Base-by-base conservation (phyloP, 1,140 invertebrate species). In the Colletes gigas region DNA sequence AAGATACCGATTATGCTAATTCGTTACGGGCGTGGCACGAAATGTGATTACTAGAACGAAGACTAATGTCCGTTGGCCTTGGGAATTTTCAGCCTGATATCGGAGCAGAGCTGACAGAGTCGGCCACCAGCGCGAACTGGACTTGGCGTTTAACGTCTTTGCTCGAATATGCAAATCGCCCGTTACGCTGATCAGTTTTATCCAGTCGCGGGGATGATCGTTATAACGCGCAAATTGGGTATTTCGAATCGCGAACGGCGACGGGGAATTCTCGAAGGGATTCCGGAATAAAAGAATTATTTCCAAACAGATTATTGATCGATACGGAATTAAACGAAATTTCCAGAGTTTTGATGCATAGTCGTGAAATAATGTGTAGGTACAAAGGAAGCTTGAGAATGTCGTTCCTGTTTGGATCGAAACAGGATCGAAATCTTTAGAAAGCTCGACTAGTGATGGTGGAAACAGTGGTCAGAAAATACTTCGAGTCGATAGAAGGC, bases 1-100 rank as follows among this genome's bases (percentile, higher is more conserved):
- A 67, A 21, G 65, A 67, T 50, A 67, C 65, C 44, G 44, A 67
- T 67, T 67, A 67, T 67, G 65, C 65, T 67, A 67, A 67, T 67
- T 21, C 65, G 65, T 19, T 12, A 67, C 65, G n/a, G 65, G 65
- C 65, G 65, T 67, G 44, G 65, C 65, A 19, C 9, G 65, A 67
- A 67, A 21, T 67, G 65, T 67, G 65, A 67, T 67, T 67, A 67
- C n/a, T n/a, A 10, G 9, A 50, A 50, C 44, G 47, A 67, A 67
- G 65, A 67, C 44, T 67, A 52, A 67, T 67, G 65, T 19, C n/a
- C 8, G 15, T 52, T 17, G n/a, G 65, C 65, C 65, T 67, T 67
- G 65, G n/a, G 44, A 67, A 67, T 67, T 67, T 67, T 67, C 65
- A 50, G 4, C 65, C 8, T n/a, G 44, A 52, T 67, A 67, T 67